These are phyloP conservation scores for Bufo gargarizans DNA, from an alignment of 2,113 vertebrate genomes.

Conservation along the genomic window DNA sequence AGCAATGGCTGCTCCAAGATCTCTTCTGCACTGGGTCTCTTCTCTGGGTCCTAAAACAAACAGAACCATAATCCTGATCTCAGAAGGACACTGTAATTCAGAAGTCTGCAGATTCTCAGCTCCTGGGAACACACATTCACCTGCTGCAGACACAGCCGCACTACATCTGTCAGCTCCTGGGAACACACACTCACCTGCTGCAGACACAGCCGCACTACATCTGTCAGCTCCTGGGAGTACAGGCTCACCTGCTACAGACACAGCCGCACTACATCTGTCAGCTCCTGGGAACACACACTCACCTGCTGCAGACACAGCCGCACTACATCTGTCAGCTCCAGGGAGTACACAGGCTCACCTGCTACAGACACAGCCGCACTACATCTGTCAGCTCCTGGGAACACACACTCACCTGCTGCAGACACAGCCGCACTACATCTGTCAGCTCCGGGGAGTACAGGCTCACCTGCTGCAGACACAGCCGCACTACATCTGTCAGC, in stretches of 20 bases:
- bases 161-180: not conserved
- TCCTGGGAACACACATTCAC: constrained; percentile 77
- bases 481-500: constrained; percentile 87
- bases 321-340: not conserved
- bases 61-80: not conserved
- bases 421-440: not conserved
- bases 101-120: constrained; percentile 80
- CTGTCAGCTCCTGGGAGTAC: not conserved
- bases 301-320: no score
- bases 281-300: no score
- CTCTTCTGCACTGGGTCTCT: constrained; percentile 89
- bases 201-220: not conserved
- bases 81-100: constrained; percentile 50
- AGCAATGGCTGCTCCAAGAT: constrained; percentile 86
- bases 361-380: constrained; percentile 89
- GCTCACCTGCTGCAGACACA: constrained; percentile 90
- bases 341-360: constrained; percentile 73
- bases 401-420: constrained; percentile 71
- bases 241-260: constrained; percentile 3
- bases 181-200: not conserved
- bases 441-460: not conserved
- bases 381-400: constrained; percentile 85
- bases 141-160: not conserved
- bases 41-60: constrained; percentile 86
- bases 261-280: no score